These are phyloP conservation scores for Eilema depressum DNA, from an alignment of 2,888 invertebrate species.

Conservation along the genomic window DNA sequence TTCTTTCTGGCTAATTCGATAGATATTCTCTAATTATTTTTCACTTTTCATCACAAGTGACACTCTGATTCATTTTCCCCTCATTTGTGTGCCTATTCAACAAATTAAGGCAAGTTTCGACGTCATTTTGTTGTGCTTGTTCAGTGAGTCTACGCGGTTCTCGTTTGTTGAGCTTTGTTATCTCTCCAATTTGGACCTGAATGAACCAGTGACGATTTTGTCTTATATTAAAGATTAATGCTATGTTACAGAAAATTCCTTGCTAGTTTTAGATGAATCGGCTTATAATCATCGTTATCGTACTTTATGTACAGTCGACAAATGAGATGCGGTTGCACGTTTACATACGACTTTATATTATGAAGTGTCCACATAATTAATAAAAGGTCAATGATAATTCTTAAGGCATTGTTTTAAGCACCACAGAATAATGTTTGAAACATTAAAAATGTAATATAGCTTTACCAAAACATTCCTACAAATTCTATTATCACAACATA, in stretches of 20 bases:
- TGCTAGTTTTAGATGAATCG: too few species aligned
- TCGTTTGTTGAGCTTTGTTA: background rate
- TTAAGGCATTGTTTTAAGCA: too few species aligned
- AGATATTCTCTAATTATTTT: background rate
- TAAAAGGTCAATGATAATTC: too few species aligned
- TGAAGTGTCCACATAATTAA: too few species aligned
- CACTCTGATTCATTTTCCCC: background rate
- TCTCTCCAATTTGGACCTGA: background rate
- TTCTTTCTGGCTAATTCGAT: background rate
- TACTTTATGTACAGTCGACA: too few species aligned
- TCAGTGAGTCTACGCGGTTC: background rate
- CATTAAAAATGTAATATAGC: too few species aligned
- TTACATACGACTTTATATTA: too few species aligned
- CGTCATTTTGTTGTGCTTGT: background rate
- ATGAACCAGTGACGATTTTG: background rate
- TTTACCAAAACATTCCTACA: background rate
- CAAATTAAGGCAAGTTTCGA: background rate
- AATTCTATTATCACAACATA: background rate
- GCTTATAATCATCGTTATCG: too few species aligned
- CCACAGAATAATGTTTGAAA: too few species aligned
- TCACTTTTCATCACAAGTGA: background rate
- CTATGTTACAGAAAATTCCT: too few species aligned
- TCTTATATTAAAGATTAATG: too few species aligned
- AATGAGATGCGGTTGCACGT: too few species aligned
- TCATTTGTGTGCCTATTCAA: conserved; percentile 4